Percentiles rank a stretch among this genome's conserved stretches.
These are phyloP conservation scores for Monomorium pharaonis DNA, from an alignment of 1,140 invertebrate species.

Conservation along the genomic window DNA sequence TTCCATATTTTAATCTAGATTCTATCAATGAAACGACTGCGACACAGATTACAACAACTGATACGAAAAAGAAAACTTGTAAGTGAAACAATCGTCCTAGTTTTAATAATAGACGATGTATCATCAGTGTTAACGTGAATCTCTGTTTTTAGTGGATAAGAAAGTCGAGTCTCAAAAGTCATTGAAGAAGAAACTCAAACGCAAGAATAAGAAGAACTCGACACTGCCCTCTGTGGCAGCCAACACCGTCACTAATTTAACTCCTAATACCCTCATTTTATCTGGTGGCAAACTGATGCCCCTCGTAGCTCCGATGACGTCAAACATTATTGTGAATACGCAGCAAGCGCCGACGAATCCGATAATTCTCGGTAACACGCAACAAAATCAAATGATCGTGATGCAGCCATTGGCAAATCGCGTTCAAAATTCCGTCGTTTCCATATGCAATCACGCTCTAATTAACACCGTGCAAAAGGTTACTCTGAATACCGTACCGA, in stretches of 20 bases:
- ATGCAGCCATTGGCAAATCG: constrained; percentile 81
- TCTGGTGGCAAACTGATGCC: constrained; percentile 83
- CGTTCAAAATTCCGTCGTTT: constrained; percentile 78
- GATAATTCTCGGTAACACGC: constrained; percentile 81
- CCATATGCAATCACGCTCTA: constrained; percentile 79
- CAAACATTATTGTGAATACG: constrained; percentile 82
- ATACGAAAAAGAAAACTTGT: constrained; percentile 58
- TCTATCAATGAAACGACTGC: background rate
- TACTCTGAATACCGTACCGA: constrained; percentile 78
- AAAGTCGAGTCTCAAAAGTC: constrained; percentile 74
- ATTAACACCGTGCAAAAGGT: constrained; percentile 81
- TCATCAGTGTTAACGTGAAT: background rate
- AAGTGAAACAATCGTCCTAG: constrained; percentile 8
- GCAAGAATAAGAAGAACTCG: constrained; percentile 70
- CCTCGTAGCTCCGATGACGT: constrained; percentile 80
- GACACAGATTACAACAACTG: background rate
- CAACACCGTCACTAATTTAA: constrained; percentile 76
- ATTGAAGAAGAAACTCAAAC: constrained; percentile 70
- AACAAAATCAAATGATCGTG: constrained; percentile 83
- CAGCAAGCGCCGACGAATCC: constrained; percentile 77
- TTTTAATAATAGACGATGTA: background rate
- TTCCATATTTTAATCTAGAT: constrained; percentile 41
- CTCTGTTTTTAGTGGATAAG: constrained; percentile 41
- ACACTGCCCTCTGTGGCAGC: constrained; percentile 62
- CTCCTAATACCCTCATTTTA: constrained; percentile 80